Evolutionary conservation across 2,113 vertebrate species (phyloP).

Genomic region (Heterotilapia buettikoferi): DNA sequence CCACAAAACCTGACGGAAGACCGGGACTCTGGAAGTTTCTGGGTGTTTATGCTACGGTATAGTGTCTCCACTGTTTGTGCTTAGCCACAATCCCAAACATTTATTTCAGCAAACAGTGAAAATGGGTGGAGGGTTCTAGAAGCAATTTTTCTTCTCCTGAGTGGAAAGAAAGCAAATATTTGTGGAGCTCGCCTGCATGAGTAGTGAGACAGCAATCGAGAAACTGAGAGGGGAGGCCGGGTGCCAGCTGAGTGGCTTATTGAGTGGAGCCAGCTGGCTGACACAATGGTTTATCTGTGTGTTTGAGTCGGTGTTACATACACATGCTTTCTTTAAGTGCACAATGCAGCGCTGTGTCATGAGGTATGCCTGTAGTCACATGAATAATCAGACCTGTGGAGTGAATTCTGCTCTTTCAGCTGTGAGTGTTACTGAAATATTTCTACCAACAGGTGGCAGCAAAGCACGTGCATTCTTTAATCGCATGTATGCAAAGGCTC

Average conservation of each 20-base stretch:
- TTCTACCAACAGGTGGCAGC: constrained; percentile 79
- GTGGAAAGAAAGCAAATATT: constrained; percentile 43
- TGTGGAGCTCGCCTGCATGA: neutral
- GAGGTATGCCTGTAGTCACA: neutral
- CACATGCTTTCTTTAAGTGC: neutral
- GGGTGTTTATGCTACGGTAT: neutral
- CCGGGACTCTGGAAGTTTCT: neutral
- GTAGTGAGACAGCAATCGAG: neutral
- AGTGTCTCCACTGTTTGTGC: neutral
- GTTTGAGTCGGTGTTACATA: neutral
- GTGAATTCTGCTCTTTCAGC: neutral
- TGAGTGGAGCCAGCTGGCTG: neutral
- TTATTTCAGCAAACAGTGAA: neutral
- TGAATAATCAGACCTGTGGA: neutral
- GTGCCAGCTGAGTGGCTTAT: neutral
- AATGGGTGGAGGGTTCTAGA: neutral
- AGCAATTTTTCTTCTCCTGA: neutral
- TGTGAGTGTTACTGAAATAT: neutral
- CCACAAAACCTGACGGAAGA: neutral
- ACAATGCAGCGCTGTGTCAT: neutral
- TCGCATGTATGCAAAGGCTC: neutral
- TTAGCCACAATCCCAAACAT: neutral
- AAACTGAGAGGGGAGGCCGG: neutral
- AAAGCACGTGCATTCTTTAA: constrained; percentile 25
- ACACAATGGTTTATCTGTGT: constrained; percentile 66